Percentiles rank a stretch among this genome's conserved stretches.
Conservation (phyloP, 2,113 vertebrate genomes). For the Oreochromis tanganicae region DNA sequence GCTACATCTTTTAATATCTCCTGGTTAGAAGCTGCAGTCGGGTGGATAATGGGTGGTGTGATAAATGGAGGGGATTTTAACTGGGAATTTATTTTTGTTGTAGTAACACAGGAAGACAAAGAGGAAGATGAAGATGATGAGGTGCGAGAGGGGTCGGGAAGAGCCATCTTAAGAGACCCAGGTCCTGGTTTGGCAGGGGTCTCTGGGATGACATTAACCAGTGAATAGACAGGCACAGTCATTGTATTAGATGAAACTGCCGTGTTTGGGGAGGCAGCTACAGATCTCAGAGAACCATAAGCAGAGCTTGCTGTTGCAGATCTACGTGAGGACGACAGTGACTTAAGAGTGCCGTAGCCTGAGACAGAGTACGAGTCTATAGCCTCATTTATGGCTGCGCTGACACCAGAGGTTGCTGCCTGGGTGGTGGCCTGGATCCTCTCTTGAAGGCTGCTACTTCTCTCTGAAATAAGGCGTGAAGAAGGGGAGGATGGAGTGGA, state of each 20-base stretch:
- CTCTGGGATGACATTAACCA: conserved; percentile 88
- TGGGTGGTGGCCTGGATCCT: conserved; percentile 82
- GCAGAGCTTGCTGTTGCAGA: conserved; percentile 81
- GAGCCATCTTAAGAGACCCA: conserved; percentile 78
- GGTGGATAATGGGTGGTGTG: conserved; percentile 77
- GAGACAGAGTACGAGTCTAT: conserved; percentile 77
- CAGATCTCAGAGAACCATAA: conserved; percentile 84
- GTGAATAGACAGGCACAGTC: conserved; percentile 92
- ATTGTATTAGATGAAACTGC: conserved; percentile 83
- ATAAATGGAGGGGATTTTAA: conserved; percentile 88
- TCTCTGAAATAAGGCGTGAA: conserved; percentile 76
- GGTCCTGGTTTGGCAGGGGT: conserved; percentile 78
- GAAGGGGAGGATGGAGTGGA: conserved; percentile 72
- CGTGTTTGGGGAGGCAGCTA: conserved; percentile 73
- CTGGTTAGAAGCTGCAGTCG: conserved; percentile 85
- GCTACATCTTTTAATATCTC: conserved; percentile 97
- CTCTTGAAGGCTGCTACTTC: conserved; percentile 87
- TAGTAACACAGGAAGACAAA: conserved; percentile 72
- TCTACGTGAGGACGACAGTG: conserved; percentile 81
- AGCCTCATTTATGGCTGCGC: conserved; percentile 77
- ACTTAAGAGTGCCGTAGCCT: conserved; percentile 86
- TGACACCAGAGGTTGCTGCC: conserved; percentile 80
- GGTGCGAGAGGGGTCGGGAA: conserved; percentile 69
- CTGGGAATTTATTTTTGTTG: conserved; percentile 81
- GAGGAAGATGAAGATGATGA: conserved; percentile 54